Base-by-base conservation (phyloP, 1,140 invertebrate species). In the Melipona quadrifasciata region DNA sequence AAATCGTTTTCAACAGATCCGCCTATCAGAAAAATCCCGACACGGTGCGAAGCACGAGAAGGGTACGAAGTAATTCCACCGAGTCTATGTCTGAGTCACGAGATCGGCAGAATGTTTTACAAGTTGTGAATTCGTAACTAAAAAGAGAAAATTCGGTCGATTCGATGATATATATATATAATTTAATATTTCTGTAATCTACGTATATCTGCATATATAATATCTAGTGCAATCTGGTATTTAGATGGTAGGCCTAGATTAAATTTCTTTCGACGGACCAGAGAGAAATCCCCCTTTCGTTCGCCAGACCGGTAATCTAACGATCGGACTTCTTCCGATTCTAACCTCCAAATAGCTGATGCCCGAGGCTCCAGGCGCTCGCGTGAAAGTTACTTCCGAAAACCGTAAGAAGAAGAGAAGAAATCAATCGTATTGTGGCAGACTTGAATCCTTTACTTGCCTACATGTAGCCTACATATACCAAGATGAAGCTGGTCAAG, bases 331-430 rank as follows among this genome's bases (percentile, higher is more conserved):
- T 74, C 34, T 47, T 72, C 27, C 14, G 27, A 55, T 74, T 55
- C 72, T 5, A 74, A 31, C 51, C 4, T 27, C 47, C 47, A 21
- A 27, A 55, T 55, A 53, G 71, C 17, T 55, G 47, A 31, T n/a
- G 27, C 71, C n/a, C 27, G 16, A 10, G n/a, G 65, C 65, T 39
- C 24, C 34, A 17, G 47, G 51, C 27, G 10, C 55, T 53, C 72
- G 11, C 72, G 72, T 55, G 72, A 74, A 74, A 74, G 47, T 74
- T 74, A 55, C 72, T 55, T 53, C 19, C n/a, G 51, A 74, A 51
- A 31, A 74, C 27, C 27, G 31, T 74, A 74, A 31, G 51, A 74
- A 31, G 27, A 74, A 74, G 11, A 27, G 51, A 74, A 55, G 19
- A 31, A 74, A 17, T 11, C 47, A 27, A 73, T 73, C n/a, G 17